A percentile compares a stretch with the other conserved stretches of the same genome.
Conservation (phyloP, 2,888 invertebrate species). For the Philopedon plagiatum region DNA sequence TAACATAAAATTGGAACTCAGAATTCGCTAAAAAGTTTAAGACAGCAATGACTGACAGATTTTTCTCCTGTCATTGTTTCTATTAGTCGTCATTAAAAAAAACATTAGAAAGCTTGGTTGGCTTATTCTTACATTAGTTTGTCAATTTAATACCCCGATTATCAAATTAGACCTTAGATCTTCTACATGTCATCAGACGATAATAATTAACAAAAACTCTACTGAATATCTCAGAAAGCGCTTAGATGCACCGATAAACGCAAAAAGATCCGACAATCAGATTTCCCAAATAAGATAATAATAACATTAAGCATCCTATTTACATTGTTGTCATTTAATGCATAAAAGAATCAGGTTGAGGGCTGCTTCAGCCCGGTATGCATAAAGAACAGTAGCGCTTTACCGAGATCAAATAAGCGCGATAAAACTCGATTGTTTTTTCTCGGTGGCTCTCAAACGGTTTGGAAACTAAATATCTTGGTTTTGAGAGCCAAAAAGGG, state of each 20-base stretch:
- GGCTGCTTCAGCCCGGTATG: conserved; percentile 53
- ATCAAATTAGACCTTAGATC: too few relatives aligned
- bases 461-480: too few relatives aligned
- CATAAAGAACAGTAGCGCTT: conserved; percentile 60
- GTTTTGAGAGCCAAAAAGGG: too few relatives aligned
- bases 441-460: conserved; percentile 57
- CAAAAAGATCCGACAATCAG: conserved; percentile 15
- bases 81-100: too few relatives aligned
- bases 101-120: too few relatives aligned
- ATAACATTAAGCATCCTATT: conserved; percentile 47
- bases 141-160: too few relatives aligned
- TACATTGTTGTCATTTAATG: conserved; percentile 54
- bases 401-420: conserved; percentile 64
- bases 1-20: too few relatives aligned
- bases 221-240: not conserved
- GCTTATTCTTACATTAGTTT: too few relatives aligned
- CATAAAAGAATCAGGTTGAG: conserved; percentile 54
- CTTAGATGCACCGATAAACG: not conserved
- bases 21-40: too few relatives aligned
- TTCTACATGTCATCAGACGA: too few relatives aligned
- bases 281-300: conserved; percentile 46
- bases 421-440: conserved; percentile 65
- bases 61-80: too few relatives aligned
- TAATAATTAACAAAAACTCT: not conserved
- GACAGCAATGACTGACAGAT: too few relatives aligned